These are phyloP conservation scores for Heliconius ismenius DNA, from an alignment of 2,888 invertebrate species.

Conservation along the genomic window DNA sequence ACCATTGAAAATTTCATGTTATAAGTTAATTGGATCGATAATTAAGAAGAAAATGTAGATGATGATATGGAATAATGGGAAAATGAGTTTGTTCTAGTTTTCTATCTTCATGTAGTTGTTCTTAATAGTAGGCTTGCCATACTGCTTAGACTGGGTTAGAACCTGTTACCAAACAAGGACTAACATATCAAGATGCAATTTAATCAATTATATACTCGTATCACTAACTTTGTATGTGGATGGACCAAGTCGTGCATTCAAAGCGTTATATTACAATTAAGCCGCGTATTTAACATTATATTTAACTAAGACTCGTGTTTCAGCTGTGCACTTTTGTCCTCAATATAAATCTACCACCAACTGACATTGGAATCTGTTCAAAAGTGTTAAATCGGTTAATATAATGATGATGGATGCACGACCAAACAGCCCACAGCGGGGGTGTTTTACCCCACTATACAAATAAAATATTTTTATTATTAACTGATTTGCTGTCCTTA, in stretches of 20 bases:
- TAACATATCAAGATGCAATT: conserved; percentile 58
- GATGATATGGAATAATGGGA: conserved; percentile 44
- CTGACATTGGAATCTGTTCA: conserved; percentile 76
- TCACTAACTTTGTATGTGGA: background rate
- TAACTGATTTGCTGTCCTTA: conserved; percentile 70
- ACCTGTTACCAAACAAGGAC: conserved; percentile 60
- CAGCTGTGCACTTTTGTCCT: conserved; percentile 56
- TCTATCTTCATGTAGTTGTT: conserved; percentile 59
- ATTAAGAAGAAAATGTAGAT: conserved; percentile 22
- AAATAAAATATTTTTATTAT: conserved; percentile 82
- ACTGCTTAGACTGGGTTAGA: conserved; percentile 61
- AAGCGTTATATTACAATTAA: conserved; percentile 17
- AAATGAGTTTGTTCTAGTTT: conserved; percentile 61
- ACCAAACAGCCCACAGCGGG: conserved; percentile 81
- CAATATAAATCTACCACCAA: conserved; percentile 60
- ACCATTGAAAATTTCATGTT: conserved; percentile 16
- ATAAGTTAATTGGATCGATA: conserved; percentile 20
- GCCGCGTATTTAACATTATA: conserved; percentile 17
- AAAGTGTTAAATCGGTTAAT: conserved; percentile 83
- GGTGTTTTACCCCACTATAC: conserved; percentile 81
- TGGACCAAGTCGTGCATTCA: background rate
- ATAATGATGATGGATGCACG: conserved; percentile 81
- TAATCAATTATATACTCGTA: conserved; percentile 35
- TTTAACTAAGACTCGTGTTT: conserved; percentile 39
- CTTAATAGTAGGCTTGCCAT: conserved; percentile 43